Percentiles rank a stretch among this genome's conserved stretches.
These are phyloP conservation scores for Perdix hodgsoniae DNA, from an alignment of 2,797 vertebrate genomes.

Conservation along the genomic window DNA sequence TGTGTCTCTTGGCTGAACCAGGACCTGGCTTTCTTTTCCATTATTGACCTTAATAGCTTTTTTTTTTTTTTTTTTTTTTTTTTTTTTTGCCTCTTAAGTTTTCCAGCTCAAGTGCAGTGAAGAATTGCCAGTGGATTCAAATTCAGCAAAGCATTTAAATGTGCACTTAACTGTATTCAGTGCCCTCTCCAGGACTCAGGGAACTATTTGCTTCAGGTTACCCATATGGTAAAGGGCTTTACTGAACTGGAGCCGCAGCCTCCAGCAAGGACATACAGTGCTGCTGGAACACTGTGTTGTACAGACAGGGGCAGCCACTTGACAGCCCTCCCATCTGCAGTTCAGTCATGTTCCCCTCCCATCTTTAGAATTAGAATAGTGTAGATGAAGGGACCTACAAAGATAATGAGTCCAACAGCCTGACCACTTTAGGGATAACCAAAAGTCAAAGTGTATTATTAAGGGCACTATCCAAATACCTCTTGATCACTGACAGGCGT, in stretches of 20 bases:
- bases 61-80: neutral
- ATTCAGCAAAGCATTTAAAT: neutral
- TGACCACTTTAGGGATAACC: neutral
- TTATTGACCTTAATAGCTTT: neutral
- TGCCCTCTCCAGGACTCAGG: neutral
- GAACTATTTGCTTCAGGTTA: neutral
- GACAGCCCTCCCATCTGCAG: neutral
- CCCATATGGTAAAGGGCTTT: neutral
- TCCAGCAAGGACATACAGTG: neutral
- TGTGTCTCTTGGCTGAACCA: neutral
- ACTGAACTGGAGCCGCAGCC: neutral
- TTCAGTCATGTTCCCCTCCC: neutral
- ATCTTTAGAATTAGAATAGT: neutral
- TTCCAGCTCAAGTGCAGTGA: neutral
- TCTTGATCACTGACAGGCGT: neutral
- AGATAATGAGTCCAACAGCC: neutral
- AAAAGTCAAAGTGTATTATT: neutral
- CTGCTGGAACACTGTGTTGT: fast-evolving
- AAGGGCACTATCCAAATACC: neutral
- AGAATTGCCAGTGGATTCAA: neutral
- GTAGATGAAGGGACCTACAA: neutral
- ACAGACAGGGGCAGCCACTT: neutral
- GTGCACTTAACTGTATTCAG: neutral
- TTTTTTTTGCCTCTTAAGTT: neutral
- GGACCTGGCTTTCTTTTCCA: neutral